These are phyloP conservation scores for Solea solea DNA, from an alignment of 2,113 vertebrate genomes.

Conservation along the genomic window DNA sequence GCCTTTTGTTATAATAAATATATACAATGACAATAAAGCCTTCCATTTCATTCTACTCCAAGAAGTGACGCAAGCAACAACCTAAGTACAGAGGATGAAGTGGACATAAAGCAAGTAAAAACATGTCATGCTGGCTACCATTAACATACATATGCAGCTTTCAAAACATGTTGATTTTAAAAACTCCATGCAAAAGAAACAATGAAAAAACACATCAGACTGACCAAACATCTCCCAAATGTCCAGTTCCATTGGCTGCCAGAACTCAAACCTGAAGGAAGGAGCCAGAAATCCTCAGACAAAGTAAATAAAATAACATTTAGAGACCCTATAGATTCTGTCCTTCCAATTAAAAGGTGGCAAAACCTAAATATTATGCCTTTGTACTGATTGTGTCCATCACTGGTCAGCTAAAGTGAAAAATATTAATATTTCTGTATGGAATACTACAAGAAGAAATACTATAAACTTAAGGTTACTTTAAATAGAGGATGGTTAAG, in stretches of 20 bases:
- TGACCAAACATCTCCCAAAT: constrained; percentile 68
- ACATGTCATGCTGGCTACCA: background rate
- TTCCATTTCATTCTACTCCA: too few species aligned
- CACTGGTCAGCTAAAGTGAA: too few species aligned
- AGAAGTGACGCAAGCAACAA: too few species aligned
- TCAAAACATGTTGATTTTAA: background rate
- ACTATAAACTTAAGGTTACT: too few species aligned
- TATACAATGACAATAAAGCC: too few species aligned
- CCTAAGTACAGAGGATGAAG: too few species aligned
- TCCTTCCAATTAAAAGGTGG: background rate
- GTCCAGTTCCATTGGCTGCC: constrained; percentile 62
- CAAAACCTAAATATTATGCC: background rate
- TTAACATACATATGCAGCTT: background rate
- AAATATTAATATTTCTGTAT: too few species aligned
- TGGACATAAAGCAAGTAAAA: too few species aligned
- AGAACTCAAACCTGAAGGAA: constrained; percentile 51
- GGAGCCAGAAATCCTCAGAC: constrained; percentile 27
- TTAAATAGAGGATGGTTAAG: too few species aligned
- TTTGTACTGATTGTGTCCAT: too few species aligned
- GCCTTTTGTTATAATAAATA: too few species aligned
- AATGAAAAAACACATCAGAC: constrained; percentile 14
- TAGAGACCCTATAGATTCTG: background rate
- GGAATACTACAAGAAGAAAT: too few species aligned
- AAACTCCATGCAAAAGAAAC: constrained; percentile 30
- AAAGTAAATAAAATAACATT: background rate